Base-by-base conservation (phyloP, 35 echinoderm and acorn worm genomes). In the Apostichopus californicus region DNA sequence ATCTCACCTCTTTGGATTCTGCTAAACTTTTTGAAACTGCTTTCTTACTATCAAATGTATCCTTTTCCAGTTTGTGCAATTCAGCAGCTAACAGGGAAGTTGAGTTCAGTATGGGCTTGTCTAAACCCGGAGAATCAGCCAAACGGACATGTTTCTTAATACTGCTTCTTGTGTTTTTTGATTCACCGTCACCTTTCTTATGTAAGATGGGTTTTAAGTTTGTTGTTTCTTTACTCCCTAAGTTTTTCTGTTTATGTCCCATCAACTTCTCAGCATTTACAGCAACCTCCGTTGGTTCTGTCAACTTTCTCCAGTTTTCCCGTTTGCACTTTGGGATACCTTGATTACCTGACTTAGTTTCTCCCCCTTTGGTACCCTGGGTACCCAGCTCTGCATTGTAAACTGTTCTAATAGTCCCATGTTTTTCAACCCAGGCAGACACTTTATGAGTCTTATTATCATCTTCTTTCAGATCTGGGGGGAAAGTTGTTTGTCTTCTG, bases 381-480 rank as follows among this genome's bases (percentile, higher is more conserved):
- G 53, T 56, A 56, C 9, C 18, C 13, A 10, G 34, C 21, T 22
- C 71, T 83, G 53, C 34, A 57, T 83, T 83, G 56, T 83, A 83
- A 83, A 83, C 53, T 56, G 54, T 83, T 56, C 53, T 83, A 21
- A 56, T 21, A 15, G 55, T 54, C 8, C 52, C 17, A 55, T 83
- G 80, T 83, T 83, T 54, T 57, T 83, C 80, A 54, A 83, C 80
- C 80, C 80, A 83, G 8, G 80, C 80, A 18, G 53, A 83, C 5
- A 9, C 14, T 20, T 83, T 9, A 3, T 56, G 17, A 18, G 54
- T 55, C 80, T 83, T 81, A 46, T 11, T 55, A 46, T 14, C 80
- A 56, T 57, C 17, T 18, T 83, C 80, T 83, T 56, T 83, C 15
- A 18, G 52, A 54, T 7, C 56, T 18, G 12, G 22, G 3, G 55